Conservation (phyloP, 2,888 invertebrate genomes). For the Scaptomyza cyrtandrae region DNA sequence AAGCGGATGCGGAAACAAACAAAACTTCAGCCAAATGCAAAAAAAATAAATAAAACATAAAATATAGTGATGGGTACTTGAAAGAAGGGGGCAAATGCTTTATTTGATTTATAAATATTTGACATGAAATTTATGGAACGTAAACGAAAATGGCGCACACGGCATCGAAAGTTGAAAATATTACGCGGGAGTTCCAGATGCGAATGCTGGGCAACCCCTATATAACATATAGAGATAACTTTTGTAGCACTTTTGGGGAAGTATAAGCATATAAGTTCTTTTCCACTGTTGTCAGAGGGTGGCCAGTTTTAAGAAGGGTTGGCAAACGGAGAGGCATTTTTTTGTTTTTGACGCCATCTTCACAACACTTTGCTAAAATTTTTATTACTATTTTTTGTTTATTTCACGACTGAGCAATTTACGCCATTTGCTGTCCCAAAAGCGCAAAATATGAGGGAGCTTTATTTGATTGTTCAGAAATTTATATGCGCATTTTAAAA, state of each 20-base stretch:
- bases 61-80: slow-evolving; percentile 18
- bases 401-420: slow-evolving; percentile 20
- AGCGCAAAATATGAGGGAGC: slow-evolving; percentile 17
- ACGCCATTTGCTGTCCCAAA: slow-evolving; percentile 28
- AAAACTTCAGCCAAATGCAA: slow-evolving; percentile 28
- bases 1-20: slow-evolving; percentile 67
- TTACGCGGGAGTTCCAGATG: slow-evolving; percentile 33
- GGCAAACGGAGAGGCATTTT: slow-evolving; percentile 5
- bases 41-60: slow-evolving; percentile 26
- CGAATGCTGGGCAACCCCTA: slow-evolving; percentile 28
- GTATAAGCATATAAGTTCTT: slow-evolving; percentile 37
- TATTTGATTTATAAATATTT: slow-evolving; percentile 77
- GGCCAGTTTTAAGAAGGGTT: slow-evolving; percentile 48
- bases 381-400: slow-evolving; percentile 6
- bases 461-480: slow-evolving; percentile 59
- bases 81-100: slow-evolving; percentile 15
- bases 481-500: slow-evolving; percentile 69
- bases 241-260: slow-evolving; percentile 21
- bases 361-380: slow-evolving; percentile 13
- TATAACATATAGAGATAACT: not conserved
- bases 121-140: slow-evolving; percentile 74
- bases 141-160: slow-evolving; percentile 64
- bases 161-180: slow-evolving; percentile 28
- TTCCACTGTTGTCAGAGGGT: slow-evolving; percentile 21
- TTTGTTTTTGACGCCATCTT: slow-evolving; percentile 36